These are phyloP conservation scores for Neofelis nebulosa DNA, from an alignment of 2,113 vertebrate genomes.

Conservation along the genomic window DNA sequence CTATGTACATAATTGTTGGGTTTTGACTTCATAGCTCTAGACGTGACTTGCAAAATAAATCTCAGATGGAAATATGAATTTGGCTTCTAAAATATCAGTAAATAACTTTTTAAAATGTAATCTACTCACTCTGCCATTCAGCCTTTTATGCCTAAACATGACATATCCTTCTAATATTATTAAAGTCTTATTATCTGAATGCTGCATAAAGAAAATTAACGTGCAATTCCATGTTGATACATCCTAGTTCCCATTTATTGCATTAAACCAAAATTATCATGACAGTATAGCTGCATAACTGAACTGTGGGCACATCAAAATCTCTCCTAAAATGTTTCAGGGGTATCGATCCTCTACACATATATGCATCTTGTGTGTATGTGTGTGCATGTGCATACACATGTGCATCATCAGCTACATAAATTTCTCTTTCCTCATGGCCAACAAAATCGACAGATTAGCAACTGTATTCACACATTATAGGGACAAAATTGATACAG, in stretches of 20 bases:
- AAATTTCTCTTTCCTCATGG: neutral
- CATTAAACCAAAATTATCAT: neutral
- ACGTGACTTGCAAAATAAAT: neutral
- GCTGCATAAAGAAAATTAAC: constrained; percentile 14
- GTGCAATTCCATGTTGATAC: neutral
- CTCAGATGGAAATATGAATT: neutral
- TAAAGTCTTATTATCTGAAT: constrained; percentile 41
- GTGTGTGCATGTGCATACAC: neutral
- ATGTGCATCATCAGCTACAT: neutral
- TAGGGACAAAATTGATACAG: neutral
- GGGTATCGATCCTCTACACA: rapidly evolving
- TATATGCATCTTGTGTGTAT: neutral
- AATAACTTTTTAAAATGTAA: constrained; percentile 35
- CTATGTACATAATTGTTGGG: neutral
- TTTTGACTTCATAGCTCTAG: constrained; percentile 27
- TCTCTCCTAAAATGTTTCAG: neutral
- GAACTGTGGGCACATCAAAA: neutral
- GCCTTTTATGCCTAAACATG: neutral
- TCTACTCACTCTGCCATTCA: neutral
- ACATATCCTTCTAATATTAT: constrained; percentile 22
- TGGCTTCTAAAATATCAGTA: constrained; percentile 25
- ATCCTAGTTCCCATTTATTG: neutral
- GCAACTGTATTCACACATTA: neutral
- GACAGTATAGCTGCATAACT: neutral
- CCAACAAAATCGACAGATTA: neutral